phyloP scores from a whole-genome alignment of 2,113 vertebrate genomes.

The Phylloscopus trochilus region DNA sequence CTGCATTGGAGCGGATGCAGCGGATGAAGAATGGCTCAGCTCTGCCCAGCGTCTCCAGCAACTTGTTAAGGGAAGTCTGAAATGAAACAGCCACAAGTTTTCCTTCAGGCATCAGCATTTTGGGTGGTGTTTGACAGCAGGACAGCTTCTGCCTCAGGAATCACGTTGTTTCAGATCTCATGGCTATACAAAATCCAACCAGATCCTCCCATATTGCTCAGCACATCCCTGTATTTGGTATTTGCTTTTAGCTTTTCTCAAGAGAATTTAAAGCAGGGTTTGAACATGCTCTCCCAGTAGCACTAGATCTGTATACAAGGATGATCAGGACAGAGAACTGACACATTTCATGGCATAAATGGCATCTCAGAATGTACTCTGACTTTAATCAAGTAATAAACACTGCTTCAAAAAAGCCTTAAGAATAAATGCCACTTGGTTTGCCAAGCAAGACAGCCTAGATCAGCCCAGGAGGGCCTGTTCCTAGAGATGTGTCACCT shows the following conservation, averaged over 20 bases:
- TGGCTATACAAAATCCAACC: neutral
- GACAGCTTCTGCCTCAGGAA: neutral
- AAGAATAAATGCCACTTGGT: neutral
- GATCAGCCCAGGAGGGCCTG: neutral
- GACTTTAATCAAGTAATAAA: neutral
- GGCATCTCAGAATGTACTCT: neutral
- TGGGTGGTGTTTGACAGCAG: neutral
- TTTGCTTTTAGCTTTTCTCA: neutral
- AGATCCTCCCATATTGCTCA: neutral
- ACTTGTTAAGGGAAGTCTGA: constrained; percentile 91
- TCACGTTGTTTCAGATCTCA: neutral
- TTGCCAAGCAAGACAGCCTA: neutral
- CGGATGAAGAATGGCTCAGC: constrained; percentile 98
- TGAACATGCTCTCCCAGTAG: neutral
- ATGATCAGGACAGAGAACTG: neutral
- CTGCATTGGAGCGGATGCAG: constrained; percentile 94
- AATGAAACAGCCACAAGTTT: neutral
- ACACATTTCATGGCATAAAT: neutral
- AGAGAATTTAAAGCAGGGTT: neutral
- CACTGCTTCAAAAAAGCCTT: neutral
- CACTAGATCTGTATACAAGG: neutral
- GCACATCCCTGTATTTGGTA: neutral
- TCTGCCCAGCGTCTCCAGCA: constrained; percentile 88
- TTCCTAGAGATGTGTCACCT: neutral
- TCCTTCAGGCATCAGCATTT: neutral